Percentiles rank a stretch among this genome's conserved stretches.
These are phyloP conservation scores for Acanthopleura granulata DNA, from an alignment of 2,888 invertebrate genomes.

Conservation along the genomic window DNA sequence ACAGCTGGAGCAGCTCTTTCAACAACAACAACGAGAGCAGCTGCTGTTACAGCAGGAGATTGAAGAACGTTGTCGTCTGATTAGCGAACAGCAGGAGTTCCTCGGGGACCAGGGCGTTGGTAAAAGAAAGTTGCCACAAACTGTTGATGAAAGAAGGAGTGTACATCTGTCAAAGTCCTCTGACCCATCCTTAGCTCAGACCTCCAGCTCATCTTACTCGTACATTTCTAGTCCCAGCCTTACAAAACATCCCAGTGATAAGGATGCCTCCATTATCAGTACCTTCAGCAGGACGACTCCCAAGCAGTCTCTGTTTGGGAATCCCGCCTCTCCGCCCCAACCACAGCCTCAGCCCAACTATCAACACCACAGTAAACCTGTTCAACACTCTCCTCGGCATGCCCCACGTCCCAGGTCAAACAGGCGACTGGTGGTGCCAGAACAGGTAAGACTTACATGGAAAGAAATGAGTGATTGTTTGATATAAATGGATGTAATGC, in stretches of 20 bases:
- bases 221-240: slow-evolving; percentile 46
- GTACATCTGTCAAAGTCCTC: slow-evolving; percentile 26
- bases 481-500: too few species aligned
- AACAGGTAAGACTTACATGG: neutral
- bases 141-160: slow-evolving; percentile 4
- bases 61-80: slow-evolving; percentile 27
- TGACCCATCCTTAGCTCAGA: slow-evolving; percentile 28
- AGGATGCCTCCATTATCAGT: slow-evolving; percentile 42
- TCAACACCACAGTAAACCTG: slow-evolving; percentile 36
- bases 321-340: slow-evolving; percentile 38
- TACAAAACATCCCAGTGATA: slow-evolving; percentile 22
- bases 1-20: slow-evolving; percentile 59
- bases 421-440: slow-evolving; percentile 31
- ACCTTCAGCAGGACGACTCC: slow-evolving; percentile 42
- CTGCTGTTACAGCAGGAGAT: slow-evolving; percentile 52
- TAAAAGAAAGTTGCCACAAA: neutral
- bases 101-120: slow-evolving; percentile 21
- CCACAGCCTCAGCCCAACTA: neutral
- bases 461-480: too few species aligned
- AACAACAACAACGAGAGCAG: slow-evolving; percentile 74
- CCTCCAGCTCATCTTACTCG: slow-evolving; percentile 28
- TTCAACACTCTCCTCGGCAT: slow-evolving; percentile 40
- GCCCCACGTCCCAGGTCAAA: neutral
- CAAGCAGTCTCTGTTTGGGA: slow-evolving; percentile 44
- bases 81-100: slow-evolving; percentile 35